phyloP scores from a whole-genome alignment of 2,888 invertebrate species.

The Thymelicus sylvestris region DNA sequence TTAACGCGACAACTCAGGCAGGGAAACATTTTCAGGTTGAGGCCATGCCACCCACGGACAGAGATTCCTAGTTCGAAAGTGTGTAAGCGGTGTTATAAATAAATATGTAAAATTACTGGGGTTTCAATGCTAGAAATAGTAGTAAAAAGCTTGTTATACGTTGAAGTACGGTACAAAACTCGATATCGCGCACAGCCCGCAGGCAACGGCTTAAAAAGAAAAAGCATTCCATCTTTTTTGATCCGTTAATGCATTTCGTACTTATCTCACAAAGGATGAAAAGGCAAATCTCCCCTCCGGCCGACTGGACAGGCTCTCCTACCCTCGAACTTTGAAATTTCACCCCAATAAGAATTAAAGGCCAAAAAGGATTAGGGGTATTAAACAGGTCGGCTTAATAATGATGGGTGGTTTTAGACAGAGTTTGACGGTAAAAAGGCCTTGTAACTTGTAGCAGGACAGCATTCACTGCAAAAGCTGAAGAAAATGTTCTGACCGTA shows the following conservation, averaged over 20 bases:
- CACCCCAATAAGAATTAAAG: constrained; percentile 25
- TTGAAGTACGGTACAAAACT: background rate
- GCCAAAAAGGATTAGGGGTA: constrained; percentile 17
- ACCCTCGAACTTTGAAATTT: constrained; percentile 21
- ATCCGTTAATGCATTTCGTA: constrained; percentile 13
- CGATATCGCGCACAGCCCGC: background rate
- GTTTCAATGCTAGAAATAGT: too few relatives aligned
- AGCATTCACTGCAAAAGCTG: too few relatives aligned
- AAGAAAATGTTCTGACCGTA: too few relatives aligned
- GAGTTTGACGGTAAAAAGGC: background rate
- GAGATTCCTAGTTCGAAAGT: too few relatives aligned
- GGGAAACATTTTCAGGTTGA: too few relatives aligned
- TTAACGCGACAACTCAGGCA: too few relatives aligned
- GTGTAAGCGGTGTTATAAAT: too few relatives aligned
- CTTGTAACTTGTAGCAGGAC: too few relatives aligned
- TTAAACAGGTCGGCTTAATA: constrained; percentile 22
- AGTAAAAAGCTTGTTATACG: too few relatives aligned
- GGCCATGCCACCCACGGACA: too few relatives aligned
- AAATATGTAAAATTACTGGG: too few relatives aligned
- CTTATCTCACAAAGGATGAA: constrained; percentile 2
- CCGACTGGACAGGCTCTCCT: constrained; percentile 8
- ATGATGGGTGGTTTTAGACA: background rate
- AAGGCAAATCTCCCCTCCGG: background rate
- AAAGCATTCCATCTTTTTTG: constrained; percentile 22
- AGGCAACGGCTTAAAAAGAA: constrained; percentile 17